Evolutionary conservation across 2,113 vertebrate species (phyloP), one percentile per base, ranked within the genome.

Genomic region (Takifugu flavidus): DNA sequence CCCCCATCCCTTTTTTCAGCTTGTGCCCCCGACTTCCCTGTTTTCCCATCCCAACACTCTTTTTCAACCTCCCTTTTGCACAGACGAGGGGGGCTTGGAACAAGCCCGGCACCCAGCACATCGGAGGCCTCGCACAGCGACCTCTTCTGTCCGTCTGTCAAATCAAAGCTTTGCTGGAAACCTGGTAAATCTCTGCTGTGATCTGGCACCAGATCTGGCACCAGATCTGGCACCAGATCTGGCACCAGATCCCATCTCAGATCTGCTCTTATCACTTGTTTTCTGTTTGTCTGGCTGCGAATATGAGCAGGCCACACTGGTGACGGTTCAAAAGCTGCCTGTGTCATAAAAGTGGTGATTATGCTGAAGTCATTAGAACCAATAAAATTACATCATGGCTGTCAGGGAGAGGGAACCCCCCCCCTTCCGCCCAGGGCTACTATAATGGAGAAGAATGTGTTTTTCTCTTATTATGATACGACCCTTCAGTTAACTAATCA

Each of bases 1-100:
- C 67, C 87, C 85, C 68, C 79, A 91, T 90, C 82, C 85, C 90
- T 89, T 90, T 91, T 88, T 88, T 90, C 89, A 84, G 88, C 85
- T 89, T 78, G 6, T 58, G 66, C 80, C 80, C 80, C 79, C 86
- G 85, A 89, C 87, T 89, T 78, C 74, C 47, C 14, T n/a, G 2
- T 8, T 8, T 25, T 25, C 15, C 15, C 46, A n/a, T n/a, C 67
- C 58, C 63, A 50, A 63, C 63, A 8, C 52, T 27, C 3, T 58
- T 56, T 73, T 74, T 34, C 27, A 53, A 49, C 42, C 53, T 56
- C 53, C 29, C 26, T 72, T 58, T 70, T 56, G 74, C 67, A 65
- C 77, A 72, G 62, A 59, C 5, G 10, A 71, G 56, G 56, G 29
- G 34, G 34, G 34, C 34, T 10, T 11, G 34, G 34, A 39, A 10